Conservation (phyloP, 2,888 invertebrate species). For the Stramonita haemastoma region DNA sequence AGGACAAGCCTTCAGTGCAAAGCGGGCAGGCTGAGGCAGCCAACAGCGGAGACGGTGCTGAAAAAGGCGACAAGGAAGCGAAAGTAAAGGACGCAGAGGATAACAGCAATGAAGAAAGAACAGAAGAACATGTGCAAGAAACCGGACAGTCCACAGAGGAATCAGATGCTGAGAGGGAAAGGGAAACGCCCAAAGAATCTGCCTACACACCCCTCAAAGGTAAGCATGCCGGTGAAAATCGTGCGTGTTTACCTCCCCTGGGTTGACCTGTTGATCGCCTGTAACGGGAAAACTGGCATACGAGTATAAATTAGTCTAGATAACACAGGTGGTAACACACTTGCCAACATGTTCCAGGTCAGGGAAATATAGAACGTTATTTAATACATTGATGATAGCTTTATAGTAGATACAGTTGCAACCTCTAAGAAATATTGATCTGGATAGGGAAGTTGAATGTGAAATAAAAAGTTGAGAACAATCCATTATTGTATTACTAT, state of each 20-base stretch:
- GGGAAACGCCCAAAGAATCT: neutral
- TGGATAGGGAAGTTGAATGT: too few species aligned
- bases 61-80: neutral
- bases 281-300: too few species aligned
- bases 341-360: too few species aligned
- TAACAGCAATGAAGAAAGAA: neutral
- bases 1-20: neutral
- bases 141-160: neutral
- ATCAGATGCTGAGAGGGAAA: neutral
- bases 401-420: too few species aligned
- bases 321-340: neutral
- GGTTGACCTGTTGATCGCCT: neutral
- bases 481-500: too few species aligned
- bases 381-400: too few species aligned
- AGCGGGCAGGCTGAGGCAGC: neutral
- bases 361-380: too few species aligned
- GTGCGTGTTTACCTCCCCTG: neutral
- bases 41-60: too few species aligned
- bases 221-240: neutral
- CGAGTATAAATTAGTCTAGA: too few species aligned
- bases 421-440: too few species aligned
- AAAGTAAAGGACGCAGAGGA: neutral
- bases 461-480: too few species aligned
- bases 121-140: neutral
- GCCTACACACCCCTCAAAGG: slow-evolving; percentile 32